A percentile compares a stretch with the other conserved stretches of the same genome.
phyloP scores from a whole-genome alignment of 2,888 invertebrate genomes.

The Steinernema hermaphroditum region DNA sequence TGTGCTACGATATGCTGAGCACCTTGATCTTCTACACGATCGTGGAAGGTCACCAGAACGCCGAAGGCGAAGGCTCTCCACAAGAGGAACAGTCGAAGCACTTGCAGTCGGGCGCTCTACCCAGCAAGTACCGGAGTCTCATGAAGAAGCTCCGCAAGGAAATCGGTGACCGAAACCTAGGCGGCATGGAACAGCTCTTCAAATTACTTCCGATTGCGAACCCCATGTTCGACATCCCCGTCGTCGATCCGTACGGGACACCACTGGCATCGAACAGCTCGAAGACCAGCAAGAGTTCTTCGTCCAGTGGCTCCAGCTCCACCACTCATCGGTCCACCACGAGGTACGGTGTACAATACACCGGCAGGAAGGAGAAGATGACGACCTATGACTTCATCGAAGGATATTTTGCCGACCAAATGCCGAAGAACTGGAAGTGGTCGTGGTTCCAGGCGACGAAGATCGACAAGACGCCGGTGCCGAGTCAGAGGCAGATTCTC shows the following conservation, averaged over 20 bases:
- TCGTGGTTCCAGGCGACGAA: conserved; percentile 30
- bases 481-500: conserved; percentile 35
- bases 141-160: conserved; percentile 66
- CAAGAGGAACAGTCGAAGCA: conserved; percentile 19
- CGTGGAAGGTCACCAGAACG: conserved; percentile 74
- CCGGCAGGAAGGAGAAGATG: conserved; percentile 27
- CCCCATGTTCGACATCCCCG: conserved; percentile 84
- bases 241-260: conserved; percentile 83
- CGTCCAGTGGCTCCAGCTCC: neutral
- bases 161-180: conserved; percentile 73
- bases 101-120: neutral
- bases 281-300: neutral
- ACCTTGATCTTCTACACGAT: conserved; percentile 92
- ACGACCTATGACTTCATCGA: conserved; percentile 41
- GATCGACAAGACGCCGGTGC: conserved; percentile 34
- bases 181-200: conserved; percentile 80
- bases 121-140: neutral
- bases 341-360: neutral
- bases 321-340: neutral
- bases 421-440: conserved; percentile 25
- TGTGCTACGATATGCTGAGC: conserved; percentile 91
- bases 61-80: conserved; percentile 6
- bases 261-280: neutral
- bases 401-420: conserved; percentile 39
- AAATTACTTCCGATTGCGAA: conserved; percentile 89